Base-by-base conservation (phyloP, 2,113 vertebrate species). In the Clarias batrachus region DNA sequence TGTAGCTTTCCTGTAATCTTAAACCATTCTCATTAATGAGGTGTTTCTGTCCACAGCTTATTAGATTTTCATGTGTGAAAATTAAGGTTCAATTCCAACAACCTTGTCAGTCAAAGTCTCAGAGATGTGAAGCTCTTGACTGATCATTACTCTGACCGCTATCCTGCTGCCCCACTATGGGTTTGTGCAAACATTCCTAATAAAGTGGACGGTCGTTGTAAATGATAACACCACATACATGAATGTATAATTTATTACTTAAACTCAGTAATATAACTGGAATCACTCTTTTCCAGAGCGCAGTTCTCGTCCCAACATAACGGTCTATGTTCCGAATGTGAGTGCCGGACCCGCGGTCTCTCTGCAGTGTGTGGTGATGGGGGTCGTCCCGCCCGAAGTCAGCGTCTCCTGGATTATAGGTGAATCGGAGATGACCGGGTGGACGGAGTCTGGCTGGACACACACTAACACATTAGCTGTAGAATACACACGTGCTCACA, bases 341-440 rank as follows among this genome's bases (percentile, higher is more conserved):
- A 71, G 16, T 1, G 30, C 3, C 9, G 33, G 30, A 16, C 48
- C 30, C 10, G 21, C 21, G 0, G n/a, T 84, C 17, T 54, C n/a
- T 71, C 76, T 84, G 52, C 82, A 84, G 82, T 88, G 87, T 56
- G 16, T 85, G 65, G 82, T 84, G 65, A 80, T 81, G 82, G 65
- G 82, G 33, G 82, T 84, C 17, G 56, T 30, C 11, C 74, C 74
- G 0, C 11, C 65, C 37, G 63, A 81, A 30, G 56, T 11, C 2
- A 57, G 4, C 0, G 37, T 87, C 17, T 79, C 14, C 59, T 84
- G 87, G 87, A 9, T 84, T 4, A 9, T 87, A 81, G 76, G 23
- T 13, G 33, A 81, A 10, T 48, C 63, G n/a, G 57, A 41, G 62
- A 37, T 25, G 63, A 54, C 33, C n/a, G 87, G 76, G 1, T 87